A percentile compares a stretch with the other conserved stretches of the same genome.
Conservation (phyloP, 2,113 vertebrate species). For the Oryzias melastigma region DNA sequence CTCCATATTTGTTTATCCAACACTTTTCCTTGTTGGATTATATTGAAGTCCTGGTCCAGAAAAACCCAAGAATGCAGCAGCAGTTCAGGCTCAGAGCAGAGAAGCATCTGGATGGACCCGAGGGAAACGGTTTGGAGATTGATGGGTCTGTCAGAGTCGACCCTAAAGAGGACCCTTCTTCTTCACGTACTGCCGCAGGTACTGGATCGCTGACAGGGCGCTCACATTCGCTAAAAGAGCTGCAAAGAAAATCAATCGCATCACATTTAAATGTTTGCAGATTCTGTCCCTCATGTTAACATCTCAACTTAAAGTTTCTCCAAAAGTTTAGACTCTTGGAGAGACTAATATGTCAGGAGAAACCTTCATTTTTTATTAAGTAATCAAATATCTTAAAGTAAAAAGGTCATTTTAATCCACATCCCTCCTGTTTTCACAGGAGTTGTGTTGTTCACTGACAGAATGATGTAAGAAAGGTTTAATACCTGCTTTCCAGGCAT, state of each 20-base stretch:
- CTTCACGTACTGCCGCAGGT: slow-evolving; percentile 81
- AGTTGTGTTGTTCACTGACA: too few relatives aligned
- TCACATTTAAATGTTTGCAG: too few relatives aligned
- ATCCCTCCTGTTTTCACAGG: too few relatives aligned
- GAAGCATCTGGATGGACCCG: slow-evolving; percentile 52
- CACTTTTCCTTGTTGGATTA: too few relatives aligned
- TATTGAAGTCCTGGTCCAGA: not conserved
- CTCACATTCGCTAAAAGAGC: slow-evolving; percentile 92
- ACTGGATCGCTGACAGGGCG: slow-evolving; percentile 92
- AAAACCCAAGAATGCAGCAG: too few relatives aligned
- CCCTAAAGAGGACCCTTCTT: slow-evolving; percentile 41
- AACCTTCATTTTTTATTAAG: too few relatives aligned
- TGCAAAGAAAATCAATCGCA: slow-evolving; percentile 60
- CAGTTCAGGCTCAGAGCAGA: not conserved
- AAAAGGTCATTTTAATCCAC: too few relatives aligned
- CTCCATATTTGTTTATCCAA: too few relatives aligned
- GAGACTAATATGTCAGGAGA: too few relatives aligned
- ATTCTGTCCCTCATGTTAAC: not conserved
- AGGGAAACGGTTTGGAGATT: slow-evolving; percentile 44
- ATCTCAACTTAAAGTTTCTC: not conserved
- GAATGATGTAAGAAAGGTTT: not conserved
- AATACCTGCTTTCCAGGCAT: slow-evolving; percentile 94
- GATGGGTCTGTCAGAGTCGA: slow-evolving; percentile 26
- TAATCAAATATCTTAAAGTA: too few relatives aligned
- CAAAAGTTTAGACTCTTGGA: not conserved